These are phyloP conservation scores for Polydrusus cervinus DNA, from an alignment of 2,888 invertebrate species.

Conservation along the genomic window DNA sequence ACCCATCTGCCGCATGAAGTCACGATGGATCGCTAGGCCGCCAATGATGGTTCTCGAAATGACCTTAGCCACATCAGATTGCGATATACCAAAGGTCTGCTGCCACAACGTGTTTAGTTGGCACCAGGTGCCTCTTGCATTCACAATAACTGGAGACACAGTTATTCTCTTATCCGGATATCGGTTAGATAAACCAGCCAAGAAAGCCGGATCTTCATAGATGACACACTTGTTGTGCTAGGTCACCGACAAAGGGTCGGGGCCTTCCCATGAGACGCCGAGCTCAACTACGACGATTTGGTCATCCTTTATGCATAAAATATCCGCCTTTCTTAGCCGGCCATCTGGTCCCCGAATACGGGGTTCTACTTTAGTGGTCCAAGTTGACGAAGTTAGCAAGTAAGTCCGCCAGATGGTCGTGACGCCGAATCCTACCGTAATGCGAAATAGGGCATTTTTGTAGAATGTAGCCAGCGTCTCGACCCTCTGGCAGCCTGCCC, in stretches of 20 bases:
- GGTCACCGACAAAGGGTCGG: background rate
- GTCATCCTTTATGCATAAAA: background rate
- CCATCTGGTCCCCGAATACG: background rate
- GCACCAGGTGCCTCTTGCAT: background rate
- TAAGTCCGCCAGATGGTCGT: too few species aligned
- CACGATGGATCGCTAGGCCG: background rate
- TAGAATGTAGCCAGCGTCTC: too few species aligned
- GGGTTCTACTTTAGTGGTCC: background rate
- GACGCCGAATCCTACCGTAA: too few species aligned
- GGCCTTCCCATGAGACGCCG: background rate
- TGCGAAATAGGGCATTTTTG: too few species aligned
- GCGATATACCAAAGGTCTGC: background rate
- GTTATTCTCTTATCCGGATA: background rate
- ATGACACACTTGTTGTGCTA: background rate
- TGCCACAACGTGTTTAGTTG: background rate
- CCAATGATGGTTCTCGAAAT: background rate
- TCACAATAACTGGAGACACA: background rate
- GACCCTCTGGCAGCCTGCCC: too few species aligned
- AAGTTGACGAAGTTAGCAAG: too few species aligned
- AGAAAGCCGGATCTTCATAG: background rate
- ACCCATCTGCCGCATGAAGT: background rate
- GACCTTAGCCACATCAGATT: background rate
- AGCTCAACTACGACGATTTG: background rate
- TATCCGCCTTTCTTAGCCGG: background rate
- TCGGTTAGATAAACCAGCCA: background rate